phyloP scores from a whole-genome alignment of 2,888 invertebrate species.

The Pammene aurita region DNA sequence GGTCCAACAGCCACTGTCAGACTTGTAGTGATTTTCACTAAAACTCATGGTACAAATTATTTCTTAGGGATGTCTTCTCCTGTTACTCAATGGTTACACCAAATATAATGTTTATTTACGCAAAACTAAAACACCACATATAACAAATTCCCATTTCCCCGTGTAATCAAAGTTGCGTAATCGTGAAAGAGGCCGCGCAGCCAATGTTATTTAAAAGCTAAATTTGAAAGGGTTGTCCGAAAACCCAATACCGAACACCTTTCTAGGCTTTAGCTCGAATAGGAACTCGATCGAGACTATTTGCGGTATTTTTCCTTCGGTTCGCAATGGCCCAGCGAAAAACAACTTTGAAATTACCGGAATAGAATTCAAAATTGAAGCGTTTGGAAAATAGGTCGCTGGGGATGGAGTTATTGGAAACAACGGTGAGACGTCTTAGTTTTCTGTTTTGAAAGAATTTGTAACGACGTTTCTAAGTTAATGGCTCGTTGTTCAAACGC shows the following conservation, averaged over 20 bases:
- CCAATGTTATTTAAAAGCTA: conserved; percentile 12
- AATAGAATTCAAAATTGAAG: conserved; percentile 1
- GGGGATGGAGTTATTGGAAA: conserved; percentile 37
- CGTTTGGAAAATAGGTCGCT: conserved; percentile 21
- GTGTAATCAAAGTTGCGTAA: not conserved
- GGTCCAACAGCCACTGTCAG: no score
- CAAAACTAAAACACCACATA: not conserved
- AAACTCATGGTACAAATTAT: no score
- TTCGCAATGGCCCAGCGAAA: conserved; percentile 7
- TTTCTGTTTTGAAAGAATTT: conserved; percentile 41
- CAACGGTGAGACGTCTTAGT: conserved; percentile 40
- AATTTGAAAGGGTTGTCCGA: conserved; percentile 11
- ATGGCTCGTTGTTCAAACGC: conserved; percentile 29
- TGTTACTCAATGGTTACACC: no score
- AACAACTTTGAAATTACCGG: conserved; percentile 2
- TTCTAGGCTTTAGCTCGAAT: conserved; percentile 32
- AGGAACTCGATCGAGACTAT: conserved; percentile 37
- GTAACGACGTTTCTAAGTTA: conserved; percentile 37
- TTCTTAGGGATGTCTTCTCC: no score
- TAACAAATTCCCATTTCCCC: not conserved
- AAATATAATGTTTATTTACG: not conserved
- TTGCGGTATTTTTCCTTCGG: conserved; percentile 35
- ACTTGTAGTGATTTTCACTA: no score
- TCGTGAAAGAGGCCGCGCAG: not conserved
- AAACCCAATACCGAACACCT: conserved; percentile 21